A percentile compares a stretch with the other conserved stretches of the same genome.
Evolutionary conservation across 2,113 vertebrate genomes (phyloP).

Genomic region (Pao palembangensis): DNA sequence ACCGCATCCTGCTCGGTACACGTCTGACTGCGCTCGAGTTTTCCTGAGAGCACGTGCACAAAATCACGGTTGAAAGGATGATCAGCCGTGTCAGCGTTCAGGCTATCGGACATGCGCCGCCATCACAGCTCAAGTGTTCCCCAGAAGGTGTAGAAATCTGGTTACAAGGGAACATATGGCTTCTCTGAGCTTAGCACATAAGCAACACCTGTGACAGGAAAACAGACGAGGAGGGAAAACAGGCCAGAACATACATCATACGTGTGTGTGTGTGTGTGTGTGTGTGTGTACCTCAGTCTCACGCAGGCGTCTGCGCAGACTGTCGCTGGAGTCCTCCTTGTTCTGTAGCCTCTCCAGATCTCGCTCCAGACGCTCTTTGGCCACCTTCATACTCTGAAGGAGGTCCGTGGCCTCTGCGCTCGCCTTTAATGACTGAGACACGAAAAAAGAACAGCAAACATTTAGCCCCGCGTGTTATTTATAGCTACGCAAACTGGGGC

Average conservation of each 20-base stretch:
- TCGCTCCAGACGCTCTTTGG: conserved; percentile 92
- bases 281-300: conserved; percentile 84
- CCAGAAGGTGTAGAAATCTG: conserved; percentile 23
- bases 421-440: conserved; percentile 84
- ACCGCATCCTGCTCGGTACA: too few species aligned
- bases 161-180: conserved; percentile 21
- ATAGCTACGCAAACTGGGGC: neutral
- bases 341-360: conserved; percentile 91
- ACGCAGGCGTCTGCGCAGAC: conserved; percentile 88
- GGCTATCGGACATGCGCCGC: conserved; percentile 1
- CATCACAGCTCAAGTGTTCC: conserved; percentile 19
- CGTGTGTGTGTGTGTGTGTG: neutral
- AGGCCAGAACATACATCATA: neutral
- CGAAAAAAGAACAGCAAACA: neutral
- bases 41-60: too few species aligned
- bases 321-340: conserved; percentile 91
- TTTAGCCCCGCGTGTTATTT: too few species aligned
- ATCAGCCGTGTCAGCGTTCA: neutral
- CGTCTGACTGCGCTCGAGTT: too few species aligned
- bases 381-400: conserved; percentile 87
- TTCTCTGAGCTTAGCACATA: conserved; percentile 18
- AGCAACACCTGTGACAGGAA: neutral
- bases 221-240: conserved; percentile 1
- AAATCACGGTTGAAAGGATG: neutral
- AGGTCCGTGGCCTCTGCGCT: conserved; percentile 93